Evolutionary conservation across 2,113 vertebrate species (phyloP).

Genomic region (Prochilodus magdalenae): DNA sequence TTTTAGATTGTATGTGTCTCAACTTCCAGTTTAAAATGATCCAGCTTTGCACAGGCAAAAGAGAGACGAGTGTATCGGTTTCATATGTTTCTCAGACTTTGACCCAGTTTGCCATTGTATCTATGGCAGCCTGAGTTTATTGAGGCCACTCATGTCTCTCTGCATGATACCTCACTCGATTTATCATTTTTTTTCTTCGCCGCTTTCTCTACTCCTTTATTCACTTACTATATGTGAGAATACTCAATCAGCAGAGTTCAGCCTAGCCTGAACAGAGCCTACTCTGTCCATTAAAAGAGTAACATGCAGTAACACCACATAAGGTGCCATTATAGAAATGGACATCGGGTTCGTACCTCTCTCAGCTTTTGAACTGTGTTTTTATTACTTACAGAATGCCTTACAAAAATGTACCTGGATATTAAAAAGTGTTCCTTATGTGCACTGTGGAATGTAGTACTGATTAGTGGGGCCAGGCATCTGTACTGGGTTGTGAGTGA

Average conservation of each 20-base stretch:
- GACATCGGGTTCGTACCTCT: too few species aligned
- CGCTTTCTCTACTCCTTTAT: neutral
- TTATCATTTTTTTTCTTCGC: neutral
- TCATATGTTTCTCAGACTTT: too few species aligned
- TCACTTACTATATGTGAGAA: neutral
- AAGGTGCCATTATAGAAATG: too few species aligned
- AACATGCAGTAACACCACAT: neutral
- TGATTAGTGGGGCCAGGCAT: too few species aligned
- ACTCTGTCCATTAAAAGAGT: neutral
- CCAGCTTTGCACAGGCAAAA: neutral
- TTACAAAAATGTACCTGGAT: too few species aligned
- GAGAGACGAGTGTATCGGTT: neutral
- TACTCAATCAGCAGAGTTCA: neutral
- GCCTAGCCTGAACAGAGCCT: neutral
- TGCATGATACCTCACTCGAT: neutral
- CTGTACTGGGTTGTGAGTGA: too few species aligned
- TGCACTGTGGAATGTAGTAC: too few species aligned
- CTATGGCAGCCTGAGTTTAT: neutral
- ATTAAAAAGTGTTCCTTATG: too few species aligned
- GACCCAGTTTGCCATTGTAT: neutral
- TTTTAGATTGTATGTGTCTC: neutral
- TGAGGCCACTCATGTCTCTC: neutral
- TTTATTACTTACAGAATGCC: neutral
- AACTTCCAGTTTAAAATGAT: neutral
- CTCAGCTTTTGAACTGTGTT: neutral